Percentiles rank a stretch among this genome's conserved stretches.
Evolutionary conservation across 2,888 invertebrate genomes (phyloP).

Genomic region (Xanthia icteritia): DNA sequence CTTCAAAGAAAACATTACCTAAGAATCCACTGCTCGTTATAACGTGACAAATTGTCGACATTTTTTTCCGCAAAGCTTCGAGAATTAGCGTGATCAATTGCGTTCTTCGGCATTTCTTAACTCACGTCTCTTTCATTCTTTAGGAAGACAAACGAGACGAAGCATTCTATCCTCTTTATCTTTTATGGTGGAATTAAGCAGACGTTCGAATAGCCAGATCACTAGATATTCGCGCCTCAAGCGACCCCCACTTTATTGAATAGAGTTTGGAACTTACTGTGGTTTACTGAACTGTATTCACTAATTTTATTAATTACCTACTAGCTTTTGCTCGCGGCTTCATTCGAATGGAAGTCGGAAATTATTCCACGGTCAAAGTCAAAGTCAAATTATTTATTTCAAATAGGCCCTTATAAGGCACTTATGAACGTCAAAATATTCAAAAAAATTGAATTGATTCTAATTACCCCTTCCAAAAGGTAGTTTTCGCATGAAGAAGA

Average conservation of each 20-base stretch:
- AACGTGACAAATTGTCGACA: conserved; percentile 87
- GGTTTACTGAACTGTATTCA: conserved; percentile 43
- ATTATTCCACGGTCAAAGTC: too few relatives aligned
- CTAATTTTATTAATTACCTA: neutral
- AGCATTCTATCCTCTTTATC: conserved; percentile 61
- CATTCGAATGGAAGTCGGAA: too few relatives aligned
- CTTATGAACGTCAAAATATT: too few relatives aligned
- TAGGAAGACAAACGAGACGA: conserved; percentile 32
- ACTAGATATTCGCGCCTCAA: conserved; percentile 43
- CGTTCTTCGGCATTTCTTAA: conserved; percentile 82
- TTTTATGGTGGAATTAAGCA: conserved; percentile 62
- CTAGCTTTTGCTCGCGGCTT: too few relatives aligned
- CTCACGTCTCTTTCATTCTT: conserved; percentile 72
- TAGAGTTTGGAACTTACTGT: conserved; percentile 35
- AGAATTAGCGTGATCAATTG: conserved; percentile 89
- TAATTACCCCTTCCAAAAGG: too few relatives aligned
- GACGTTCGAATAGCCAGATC: conserved; percentile 40
- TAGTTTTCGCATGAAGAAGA: too few relatives aligned
- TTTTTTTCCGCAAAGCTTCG: conserved; percentile 83
- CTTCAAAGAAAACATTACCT: conserved; percentile 72
- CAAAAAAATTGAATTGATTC: too few relatives aligned
- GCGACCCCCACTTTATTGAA: conserved; percentile 43
- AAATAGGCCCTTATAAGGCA: too few relatives aligned
- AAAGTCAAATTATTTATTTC: too few relatives aligned
- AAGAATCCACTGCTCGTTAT: conserved; percentile 82